phyloP scores from a whole-genome alignment of 2,113 vertebrate species.

The Cyprinodon variegatus region DNA sequence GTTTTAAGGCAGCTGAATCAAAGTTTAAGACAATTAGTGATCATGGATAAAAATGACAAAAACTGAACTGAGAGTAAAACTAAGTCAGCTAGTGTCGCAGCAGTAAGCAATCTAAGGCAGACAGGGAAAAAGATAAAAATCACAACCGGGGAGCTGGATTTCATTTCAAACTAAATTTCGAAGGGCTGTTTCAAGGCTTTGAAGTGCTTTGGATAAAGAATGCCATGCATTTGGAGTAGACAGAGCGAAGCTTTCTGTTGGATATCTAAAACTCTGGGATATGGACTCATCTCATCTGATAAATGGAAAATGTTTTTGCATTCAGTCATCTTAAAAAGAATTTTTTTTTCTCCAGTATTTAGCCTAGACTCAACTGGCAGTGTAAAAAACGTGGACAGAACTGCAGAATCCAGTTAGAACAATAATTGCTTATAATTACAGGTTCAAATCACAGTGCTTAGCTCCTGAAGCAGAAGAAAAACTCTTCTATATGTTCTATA shows the following conservation, averaged over 20 bases:
- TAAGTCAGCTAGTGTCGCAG: slow-evolving; percentile 5
- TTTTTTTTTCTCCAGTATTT: neutral
- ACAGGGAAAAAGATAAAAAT: slow-evolving; percentile 25
- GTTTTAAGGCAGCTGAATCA: neutral
- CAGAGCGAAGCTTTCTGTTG: slow-evolving; percentile 1
- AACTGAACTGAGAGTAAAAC: neutral
- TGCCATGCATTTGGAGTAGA: neutral
- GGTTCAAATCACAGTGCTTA: neutral
- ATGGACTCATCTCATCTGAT: slow-evolving; percentile 13
- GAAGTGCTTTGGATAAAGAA: slow-evolving; percentile 16
- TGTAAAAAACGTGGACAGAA: neutral
- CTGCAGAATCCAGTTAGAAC: neutral
- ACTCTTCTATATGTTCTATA: too few relatives aligned
- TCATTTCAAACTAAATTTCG: slow-evolving; percentile 10
- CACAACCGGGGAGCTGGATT: neutral
- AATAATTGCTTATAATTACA: neutral
- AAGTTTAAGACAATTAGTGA: slow-evolving; percentile 6
- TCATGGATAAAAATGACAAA: slow-evolving; percentile 9
- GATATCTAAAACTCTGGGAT: slow-evolving; percentile 4
- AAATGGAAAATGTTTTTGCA: slow-evolving; percentile 1
- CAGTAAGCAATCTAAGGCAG: neutral
- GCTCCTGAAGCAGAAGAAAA: too few relatives aligned
- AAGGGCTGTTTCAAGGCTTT: slow-evolving; percentile 26
- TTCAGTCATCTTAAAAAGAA: neutral
- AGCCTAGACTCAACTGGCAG: neutral